These are phyloP conservation scores for Coreius guichenoti DNA, from an alignment of 2,797 vertebrate genomes.

Conservation along the genomic window DNA sequence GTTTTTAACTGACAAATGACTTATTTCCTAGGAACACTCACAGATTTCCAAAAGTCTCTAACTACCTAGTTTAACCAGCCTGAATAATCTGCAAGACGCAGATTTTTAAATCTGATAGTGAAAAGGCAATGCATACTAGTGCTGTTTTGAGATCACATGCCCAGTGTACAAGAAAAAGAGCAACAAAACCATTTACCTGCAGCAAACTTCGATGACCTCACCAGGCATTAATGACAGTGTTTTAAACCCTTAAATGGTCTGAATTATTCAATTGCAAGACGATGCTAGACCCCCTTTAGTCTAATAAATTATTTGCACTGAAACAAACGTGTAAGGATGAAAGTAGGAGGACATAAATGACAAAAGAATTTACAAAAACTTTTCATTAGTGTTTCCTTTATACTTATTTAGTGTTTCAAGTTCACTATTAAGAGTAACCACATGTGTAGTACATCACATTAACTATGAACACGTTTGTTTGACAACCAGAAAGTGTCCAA, in stretches of 20 bases:
- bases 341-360: neutral
- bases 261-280: constrained; percentile 68
- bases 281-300: constrained; percentile 59
- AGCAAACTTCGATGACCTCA: neutral
- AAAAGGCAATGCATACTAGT: constrained; percentile 1
- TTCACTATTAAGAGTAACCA: neutral
- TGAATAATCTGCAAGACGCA: constrained; percentile 12
- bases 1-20: constrained; percentile 55
- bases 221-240: neutral
- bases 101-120: neutral
- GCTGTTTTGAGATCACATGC: neutral
- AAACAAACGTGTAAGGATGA: constrained; percentile 45
- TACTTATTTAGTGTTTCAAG: neutral
- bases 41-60: constrained; percentile 45
- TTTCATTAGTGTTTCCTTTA: too few relatives aligned
- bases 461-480: neutral
- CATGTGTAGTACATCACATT: neutral
- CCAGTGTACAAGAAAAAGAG: neutral
- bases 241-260: constrained; percentile 54
- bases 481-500: neutral
- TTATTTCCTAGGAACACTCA: constrained; percentile 46
- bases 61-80: neutral
- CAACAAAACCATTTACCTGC: neutral
- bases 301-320: constrained; percentile 70
- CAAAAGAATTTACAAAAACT: neutral